Evolutionary conservation across 92 coral and sea anemone species (phyloP).

Genomic region (Anthopleura xanthogrammica): DNA sequence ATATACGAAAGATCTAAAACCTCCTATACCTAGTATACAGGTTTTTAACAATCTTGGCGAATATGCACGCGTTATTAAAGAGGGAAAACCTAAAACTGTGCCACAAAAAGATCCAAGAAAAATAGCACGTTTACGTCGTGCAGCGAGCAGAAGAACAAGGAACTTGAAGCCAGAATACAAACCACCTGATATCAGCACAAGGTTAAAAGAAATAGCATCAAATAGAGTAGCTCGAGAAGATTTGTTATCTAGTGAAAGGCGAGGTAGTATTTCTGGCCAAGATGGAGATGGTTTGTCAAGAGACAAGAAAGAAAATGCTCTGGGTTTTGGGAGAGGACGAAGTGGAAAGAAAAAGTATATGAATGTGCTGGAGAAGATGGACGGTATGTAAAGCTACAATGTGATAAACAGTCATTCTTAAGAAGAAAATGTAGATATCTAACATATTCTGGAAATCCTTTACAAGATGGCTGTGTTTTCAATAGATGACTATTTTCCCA

Average conservation of each 20-base stretch:
- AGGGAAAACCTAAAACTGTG: slow-evolving; percentile 54
- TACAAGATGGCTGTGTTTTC: no score
- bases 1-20: slow-evolving; percentile 60
- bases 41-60: slow-evolving; percentile 84
- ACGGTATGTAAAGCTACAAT: slow-evolving; percentile 56
- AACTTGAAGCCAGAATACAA: slow-evolving; percentile 77
- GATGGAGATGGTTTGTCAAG: background rate
- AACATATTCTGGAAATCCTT: no score
- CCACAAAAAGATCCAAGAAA: background rate
- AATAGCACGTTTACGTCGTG: background rate
- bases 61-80: slow-evolving; percentile 80
- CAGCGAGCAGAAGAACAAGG: slow-evolving; percentile 49
- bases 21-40: slow-evolving; percentile 86
- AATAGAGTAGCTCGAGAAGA: slow-evolving; percentile 34
- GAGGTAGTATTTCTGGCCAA: slow-evolving; percentile 23
- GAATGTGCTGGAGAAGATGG: slow-evolving; percentile 88
- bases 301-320: slow-evolving; percentile 7
- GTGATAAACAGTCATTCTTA: background rate
- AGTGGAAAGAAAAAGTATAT: slow-evolving; percentile 53
- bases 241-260: slow-evolving; percentile 14
- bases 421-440: no score
- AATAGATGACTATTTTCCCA: no score
- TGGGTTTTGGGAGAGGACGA: slow-evolving; percentile 35
- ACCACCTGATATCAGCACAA: slow-evolving; percentile 34
- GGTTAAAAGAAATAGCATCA: slow-evolving; percentile 19